Conservation (phyloP, 2,797 vertebrate genomes). For the Vipera ursinii region DNA sequence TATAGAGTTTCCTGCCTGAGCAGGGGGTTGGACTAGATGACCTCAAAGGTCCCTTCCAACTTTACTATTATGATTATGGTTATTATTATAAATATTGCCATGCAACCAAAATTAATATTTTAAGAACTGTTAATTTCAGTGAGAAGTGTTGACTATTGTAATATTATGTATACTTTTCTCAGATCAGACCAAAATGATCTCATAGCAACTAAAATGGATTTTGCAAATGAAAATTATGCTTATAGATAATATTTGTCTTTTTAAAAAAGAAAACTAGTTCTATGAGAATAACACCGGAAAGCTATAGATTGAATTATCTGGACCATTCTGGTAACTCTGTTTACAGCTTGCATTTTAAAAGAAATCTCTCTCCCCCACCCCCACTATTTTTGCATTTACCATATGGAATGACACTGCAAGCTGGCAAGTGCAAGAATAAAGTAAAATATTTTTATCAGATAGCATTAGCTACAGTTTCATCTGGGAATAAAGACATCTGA, state of each 20-base stretch:
- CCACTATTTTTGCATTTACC: conserved; percentile 68
- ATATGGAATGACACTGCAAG: conserved; percentile 69
- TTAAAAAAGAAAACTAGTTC: conserved; percentile 31
- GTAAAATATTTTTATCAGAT: conserved; percentile 58
- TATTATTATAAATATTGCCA: too few species aligned
- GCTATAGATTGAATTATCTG: background rate
- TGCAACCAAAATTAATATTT: background rate
- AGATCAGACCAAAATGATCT: background rate
- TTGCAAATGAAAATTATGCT: background rate
- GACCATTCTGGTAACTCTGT: conserved; percentile 41
- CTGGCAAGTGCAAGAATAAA: conserved; percentile 62
- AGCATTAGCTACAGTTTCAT: conserved; percentile 51
- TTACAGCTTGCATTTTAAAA: conserved; percentile 59
- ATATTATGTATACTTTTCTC: background rate
- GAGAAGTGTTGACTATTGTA: background rate
- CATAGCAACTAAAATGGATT: background rate
- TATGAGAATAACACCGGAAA: conserved; percentile 27
- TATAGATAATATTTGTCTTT: background rate
- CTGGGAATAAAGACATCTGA: conserved; percentile 51
- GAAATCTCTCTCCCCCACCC: conserved; percentile 40
- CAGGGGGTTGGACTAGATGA: too few species aligned
- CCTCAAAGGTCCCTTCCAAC: too few species aligned
- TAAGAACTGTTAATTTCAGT: background rate
- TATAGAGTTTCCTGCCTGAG: too few species aligned
- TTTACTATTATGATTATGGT: too few species aligned